Evolutionary conservation across 1,140 invertebrate genomes (phyloP), one percentile per base, ranked within the genome.

Genomic region (Tetramorium simillimum): DNA sequence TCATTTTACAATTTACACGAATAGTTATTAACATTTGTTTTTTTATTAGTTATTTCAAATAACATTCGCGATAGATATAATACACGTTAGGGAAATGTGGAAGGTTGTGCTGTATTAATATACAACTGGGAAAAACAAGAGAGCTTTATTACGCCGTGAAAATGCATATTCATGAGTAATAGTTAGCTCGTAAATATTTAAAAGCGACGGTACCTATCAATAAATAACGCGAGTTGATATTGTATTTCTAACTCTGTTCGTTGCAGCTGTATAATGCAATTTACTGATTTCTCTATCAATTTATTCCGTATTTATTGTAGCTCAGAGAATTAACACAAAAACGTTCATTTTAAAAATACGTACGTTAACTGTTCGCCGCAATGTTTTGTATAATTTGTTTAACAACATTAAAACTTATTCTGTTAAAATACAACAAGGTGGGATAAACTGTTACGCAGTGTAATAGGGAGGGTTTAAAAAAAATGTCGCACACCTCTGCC

Each of bases 101-200:
- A 70, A 70, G 46, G 33, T 80, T 37, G 43, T 18, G 46, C 33
- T 56, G 53, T 51, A 69, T 69, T 80, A 69, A 81, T 46, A 70
- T n/a, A 53, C 14, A 46, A 81, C 33, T 21, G 33, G 40, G 24
- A 70, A 69, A 70, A 81, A 81, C 37, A 81, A 63, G 46, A 10
- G 33, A 53, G 46, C 77, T 70, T 81, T 81, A 43, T 69, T 69
- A 70, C 46, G 46, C 4, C 43, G 46, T 69, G n/a, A 56, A 70
- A 81, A 70, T 81, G 46, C 63, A 81, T 81, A 70, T 81, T 81
- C 21, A 81, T 43, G 46, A 69, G n/a, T 80, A 80, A 81, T 80
- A 70, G 46, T 70, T 33, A 53, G 33, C 65, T 81, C 46, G 77
- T 81, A 69, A 69, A 70, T 81, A 81, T 81, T 70, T 53, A 70